phyloP scores from a whole-genome alignment of 2,797 vertebrate species.

The Schizothorax lantsangensis region DNA sequence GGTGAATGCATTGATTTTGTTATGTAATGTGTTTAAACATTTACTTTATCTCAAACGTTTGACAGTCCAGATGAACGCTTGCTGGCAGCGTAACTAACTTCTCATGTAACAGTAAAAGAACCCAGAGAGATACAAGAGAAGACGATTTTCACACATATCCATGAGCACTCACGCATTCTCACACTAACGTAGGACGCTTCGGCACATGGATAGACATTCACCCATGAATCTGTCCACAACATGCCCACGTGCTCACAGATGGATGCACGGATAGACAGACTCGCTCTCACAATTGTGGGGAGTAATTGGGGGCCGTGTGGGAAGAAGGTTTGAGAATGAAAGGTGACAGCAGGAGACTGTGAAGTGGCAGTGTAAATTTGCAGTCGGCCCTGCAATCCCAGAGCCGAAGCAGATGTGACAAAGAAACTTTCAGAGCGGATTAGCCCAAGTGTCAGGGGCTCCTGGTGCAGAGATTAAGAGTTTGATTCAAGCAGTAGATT shows the following conservation, averaged over 20 bases:
- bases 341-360: conserved; percentile 52
- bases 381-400: conserved; percentile 8
- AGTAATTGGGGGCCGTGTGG: conserved; percentile 33
- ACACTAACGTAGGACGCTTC: not conserved
- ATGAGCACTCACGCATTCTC: conserved; percentile 23
- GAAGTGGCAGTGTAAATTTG: conserved; percentile 58
- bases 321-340: conserved; percentile 42
- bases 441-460: conserved; percentile 40
- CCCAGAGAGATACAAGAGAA: not conserved
- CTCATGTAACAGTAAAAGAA: not conserved
- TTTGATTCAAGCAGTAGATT: conserved; percentile 4
- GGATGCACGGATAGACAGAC: conserved; percentile 6
- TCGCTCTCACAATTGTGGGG: conserved; percentile 16
- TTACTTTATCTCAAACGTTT: not conserved
- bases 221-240: conserved; percentile 8
- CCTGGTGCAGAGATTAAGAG: conserved; percentile 17
- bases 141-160: conserved; percentile 9
- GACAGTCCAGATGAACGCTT: not conserved
- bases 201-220: conserved; percentile 17
- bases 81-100: not conserved
- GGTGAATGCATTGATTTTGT: not conserved
- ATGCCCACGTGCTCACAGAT: conserved; percentile 24
- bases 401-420: conserved; percentile 57
- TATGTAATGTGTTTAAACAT: not conserved
- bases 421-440: conserved; percentile 56